These are phyloP conservation scores for Helostoma temminkii DNA, from an alignment of 2,797 vertebrate species.

Conservation along the genomic window DNA sequence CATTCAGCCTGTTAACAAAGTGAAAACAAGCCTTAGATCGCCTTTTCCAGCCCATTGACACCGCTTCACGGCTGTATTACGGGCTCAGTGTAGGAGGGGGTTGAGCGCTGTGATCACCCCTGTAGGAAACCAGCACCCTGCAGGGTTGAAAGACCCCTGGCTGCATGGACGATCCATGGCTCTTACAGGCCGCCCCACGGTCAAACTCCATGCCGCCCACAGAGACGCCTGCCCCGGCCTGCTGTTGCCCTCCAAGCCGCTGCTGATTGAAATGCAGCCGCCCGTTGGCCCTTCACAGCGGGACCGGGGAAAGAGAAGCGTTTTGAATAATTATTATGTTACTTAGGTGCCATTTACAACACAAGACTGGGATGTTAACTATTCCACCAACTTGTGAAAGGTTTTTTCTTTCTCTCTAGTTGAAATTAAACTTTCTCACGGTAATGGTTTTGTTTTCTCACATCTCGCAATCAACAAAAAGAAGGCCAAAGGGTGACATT, in stretches of 20 bases:
- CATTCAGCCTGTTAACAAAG: constrained; percentile 70
- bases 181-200: constrained; percentile 59
- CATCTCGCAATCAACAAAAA: constrained; percentile 59
- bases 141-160: constrained; percentile 78
- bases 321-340: constrained; percentile 84
- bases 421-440: constrained; percentile 67
- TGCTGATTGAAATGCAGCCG: constrained; percentile 82
- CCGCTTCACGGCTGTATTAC: constrained; percentile 59
- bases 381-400: constrained; percentile 56
- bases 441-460: constrained; percentile 59
- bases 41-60: constrained; percentile 72
- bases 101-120: constrained; percentile 80
- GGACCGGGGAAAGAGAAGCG: constrained; percentile 71
- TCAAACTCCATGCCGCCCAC: constrained; percentile 73
- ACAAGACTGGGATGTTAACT: constrained; percentile 73
- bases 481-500: constrained; percentile 46
- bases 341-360: constrained; percentile 85
- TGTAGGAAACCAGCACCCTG: constrained; percentile 72
- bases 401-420: constrained; percentile 25
- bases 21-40: constrained; percentile 57
- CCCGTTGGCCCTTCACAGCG: constrained; percentile 79
- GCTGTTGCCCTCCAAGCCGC: constrained; percentile 63
- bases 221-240: constrained; percentile 68
- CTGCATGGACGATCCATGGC: constrained; percentile 50
- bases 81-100: constrained; percentile 69